Base-by-base conservation (phyloP, 2,888 invertebrate species). In the Mimumesa dahlbomi region DNA sequence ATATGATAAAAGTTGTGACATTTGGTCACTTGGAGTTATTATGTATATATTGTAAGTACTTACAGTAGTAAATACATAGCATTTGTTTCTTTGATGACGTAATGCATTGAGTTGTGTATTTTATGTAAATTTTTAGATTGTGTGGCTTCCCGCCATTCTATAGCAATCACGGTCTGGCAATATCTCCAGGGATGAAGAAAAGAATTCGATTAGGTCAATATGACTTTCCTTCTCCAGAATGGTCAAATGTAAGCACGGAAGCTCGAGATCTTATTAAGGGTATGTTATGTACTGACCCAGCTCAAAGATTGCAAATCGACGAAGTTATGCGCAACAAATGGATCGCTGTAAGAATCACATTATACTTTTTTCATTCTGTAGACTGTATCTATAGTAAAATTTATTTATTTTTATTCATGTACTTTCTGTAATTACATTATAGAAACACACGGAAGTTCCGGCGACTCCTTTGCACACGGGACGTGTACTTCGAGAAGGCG, bases 101-200 rank as follows among this genome's bases (percentile, higher is more conserved):
- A n/a, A n/a, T n/a, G n/a, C n/a, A n/a, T n/a, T n/a, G n/a, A n/a
- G n/a, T n/a, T n/a, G 11, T 3, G 2, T 22, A 25, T 19, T 9
- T 29, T 31, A 9, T 34, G 6, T 2, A 9, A 31, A 14, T 13
- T 56, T 70, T n/a, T 78, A 93, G 93, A 81, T 92, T 99, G 69
- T 99, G 99, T 89, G 99, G 99, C 0, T 99, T 98, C 90, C 99
- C 99, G 6, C 99, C 99, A 0, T 99, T 99, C 91, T 99, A 98
- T 90, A 98, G 98, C 86, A 97, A 98, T 90, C 97, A 98, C 85
- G 99, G 99, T 0, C 92, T 97, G 54, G 98, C 99, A 34, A 99
- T 99, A 89, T 98, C 98, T 0, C 99, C 99, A 0, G 99, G 99
- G 3, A 99, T 99, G 99, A 99, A 99, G 89, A 97, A 96, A 90